Conservation (phyloP, 2,113 vertebrate species). For the Poeciliopsis occidentalis region DNA sequence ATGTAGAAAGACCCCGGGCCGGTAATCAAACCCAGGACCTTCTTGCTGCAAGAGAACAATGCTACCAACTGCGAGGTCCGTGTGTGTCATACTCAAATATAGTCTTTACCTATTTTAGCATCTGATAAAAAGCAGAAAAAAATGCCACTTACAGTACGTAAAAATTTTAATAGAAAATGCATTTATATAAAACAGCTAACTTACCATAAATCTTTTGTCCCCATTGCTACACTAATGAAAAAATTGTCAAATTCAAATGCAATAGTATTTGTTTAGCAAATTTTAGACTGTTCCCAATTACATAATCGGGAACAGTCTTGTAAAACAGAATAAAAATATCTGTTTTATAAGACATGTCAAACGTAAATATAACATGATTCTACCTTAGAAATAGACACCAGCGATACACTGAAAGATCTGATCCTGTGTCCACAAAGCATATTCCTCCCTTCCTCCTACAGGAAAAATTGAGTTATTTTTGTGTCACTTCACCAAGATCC, state of each 20-base stretch:
- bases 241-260: not conserved
- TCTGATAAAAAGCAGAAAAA: too few species aligned
- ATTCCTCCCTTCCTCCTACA: constrained; percentile 39
- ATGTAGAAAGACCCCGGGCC: too few species aligned
- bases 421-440: constrained; percentile 82
- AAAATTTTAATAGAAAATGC: too few species aligned
- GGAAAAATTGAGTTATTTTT: constrained; percentile 81
- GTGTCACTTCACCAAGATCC: constrained; percentile 77
- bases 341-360: not conserved
- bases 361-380: not conserved
- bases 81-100: too few species aligned
- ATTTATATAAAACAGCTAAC: too few species aligned
- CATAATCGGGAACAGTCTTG: not conserved
- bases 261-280: not conserved
- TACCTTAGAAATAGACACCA: not conserved
- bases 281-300: not conserved
- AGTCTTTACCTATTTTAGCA: too few species aligned
- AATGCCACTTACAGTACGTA: too few species aligned
- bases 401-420: constrained; percentile 31
- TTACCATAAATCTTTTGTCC: too few species aligned
- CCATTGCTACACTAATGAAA: too few species aligned
- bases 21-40: too few species aligned
- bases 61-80: too few species aligned
- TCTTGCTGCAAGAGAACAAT: too few species aligned
- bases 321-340: not conserved